These are phyloP conservation scores for Crax fasciolata DNA, from an alignment of 2,797 vertebrate genomes.

Conservation along the genomic window DNA sequence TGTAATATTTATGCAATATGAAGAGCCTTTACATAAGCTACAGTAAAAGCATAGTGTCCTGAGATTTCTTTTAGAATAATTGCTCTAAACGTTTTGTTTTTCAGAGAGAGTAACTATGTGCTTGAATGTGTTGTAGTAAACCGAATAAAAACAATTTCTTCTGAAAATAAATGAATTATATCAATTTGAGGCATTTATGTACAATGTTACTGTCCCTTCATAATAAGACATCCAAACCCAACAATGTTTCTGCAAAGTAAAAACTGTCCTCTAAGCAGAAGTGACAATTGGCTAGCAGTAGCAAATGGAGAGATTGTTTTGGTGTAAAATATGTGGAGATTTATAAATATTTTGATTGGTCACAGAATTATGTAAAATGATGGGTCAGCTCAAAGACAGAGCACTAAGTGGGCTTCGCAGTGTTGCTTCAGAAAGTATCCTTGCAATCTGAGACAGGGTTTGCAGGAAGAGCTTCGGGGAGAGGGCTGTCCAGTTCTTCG, in stretches of 20 bases:
- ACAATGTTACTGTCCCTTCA: neutral
- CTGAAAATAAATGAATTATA: neutral
- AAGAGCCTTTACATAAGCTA: neutral
- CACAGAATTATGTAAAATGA: neutral
- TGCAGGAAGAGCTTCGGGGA: neutral
- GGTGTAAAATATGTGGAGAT: neutral
- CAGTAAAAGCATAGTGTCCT: neutral
- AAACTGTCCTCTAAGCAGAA: neutral
- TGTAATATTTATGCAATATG: slow-evolving; percentile 3
- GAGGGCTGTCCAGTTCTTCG: too few relatives aligned
- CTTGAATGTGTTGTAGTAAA: neutral
- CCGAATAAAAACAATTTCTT: neutral
- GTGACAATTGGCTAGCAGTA: neutral
- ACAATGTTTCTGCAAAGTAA: neutral
- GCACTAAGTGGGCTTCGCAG: neutral
- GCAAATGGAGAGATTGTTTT: neutral
- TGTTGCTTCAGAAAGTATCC: neutral
- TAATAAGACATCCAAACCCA: neutral
- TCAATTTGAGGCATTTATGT: neutral
- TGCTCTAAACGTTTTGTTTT: neutral
- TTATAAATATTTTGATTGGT: neutral
- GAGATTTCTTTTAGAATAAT: neutral
- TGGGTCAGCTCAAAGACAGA: neutral
- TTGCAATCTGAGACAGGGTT: neutral
- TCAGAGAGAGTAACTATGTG: neutral